These are phyloP conservation scores for Tapirus indicus DNA, from an alignment of 2,797 vertebrate genomes.

Conservation along the genomic window DNA sequence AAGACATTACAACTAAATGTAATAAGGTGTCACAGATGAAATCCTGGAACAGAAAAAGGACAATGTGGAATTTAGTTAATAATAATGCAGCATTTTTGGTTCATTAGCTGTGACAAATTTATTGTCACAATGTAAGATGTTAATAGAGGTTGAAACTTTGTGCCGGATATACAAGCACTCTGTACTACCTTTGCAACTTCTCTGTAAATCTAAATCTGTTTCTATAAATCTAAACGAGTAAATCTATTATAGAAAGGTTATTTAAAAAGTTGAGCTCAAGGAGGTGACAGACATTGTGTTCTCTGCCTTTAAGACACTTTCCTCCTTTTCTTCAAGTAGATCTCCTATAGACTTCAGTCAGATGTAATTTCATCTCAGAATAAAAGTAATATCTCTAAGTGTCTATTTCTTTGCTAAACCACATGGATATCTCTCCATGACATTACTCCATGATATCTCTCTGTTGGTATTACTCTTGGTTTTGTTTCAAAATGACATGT, in stretches of 20 bases:
- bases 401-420: background rate
- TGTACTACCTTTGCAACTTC: background rate
- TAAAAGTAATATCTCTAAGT: background rate
- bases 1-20: background rate
- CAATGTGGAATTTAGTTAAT: background rate
- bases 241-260: background rate
- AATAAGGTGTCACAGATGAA: background rate
- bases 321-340: background rate
- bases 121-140: background rate
- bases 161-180: background rate
- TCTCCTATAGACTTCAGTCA: background rate
- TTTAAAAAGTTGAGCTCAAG: background rate
- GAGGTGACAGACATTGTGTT: background rate
- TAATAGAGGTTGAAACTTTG: background rate
- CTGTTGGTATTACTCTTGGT: background rate
- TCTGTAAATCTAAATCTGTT: background rate
- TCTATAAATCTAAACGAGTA: background rate
- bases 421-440: background rate
- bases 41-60: background rate
- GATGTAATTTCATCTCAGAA: background rate
- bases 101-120: background rate
- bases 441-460: too few relatives aligned
- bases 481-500: background rate
- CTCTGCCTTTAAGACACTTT: background rate
- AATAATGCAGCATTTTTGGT: background rate